These are phyloP conservation scores for Enteromius mattozi DNA, from an alignment of 2,797 vertebrate genomes.

Conservation along the genomic window DNA sequence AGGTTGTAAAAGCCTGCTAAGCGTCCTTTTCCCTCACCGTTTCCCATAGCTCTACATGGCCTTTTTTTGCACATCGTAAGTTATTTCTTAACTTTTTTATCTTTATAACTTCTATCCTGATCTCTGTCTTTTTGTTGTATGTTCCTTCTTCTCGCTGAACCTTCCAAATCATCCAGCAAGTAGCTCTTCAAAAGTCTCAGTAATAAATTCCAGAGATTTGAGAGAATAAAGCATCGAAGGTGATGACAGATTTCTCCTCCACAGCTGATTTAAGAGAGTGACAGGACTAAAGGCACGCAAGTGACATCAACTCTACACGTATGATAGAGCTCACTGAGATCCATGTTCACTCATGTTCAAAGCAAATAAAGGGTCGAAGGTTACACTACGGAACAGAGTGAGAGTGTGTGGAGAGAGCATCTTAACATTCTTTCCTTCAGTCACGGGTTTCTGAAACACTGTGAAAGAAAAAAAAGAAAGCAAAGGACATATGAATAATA, in stretches of 20 bases:
- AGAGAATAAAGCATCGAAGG: not conserved
- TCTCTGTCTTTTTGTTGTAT: not conserved
- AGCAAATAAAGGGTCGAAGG: constrained; percentile 16
- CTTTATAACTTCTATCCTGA: not conserved
- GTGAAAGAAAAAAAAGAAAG: not conserved
- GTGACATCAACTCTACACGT: constrained; percentile 8
- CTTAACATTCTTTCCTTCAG: constrained; percentile 12
- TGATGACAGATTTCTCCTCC: constrained; percentile 13
- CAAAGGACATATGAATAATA: not conserved
- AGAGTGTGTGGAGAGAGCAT: constrained; percentile 31
- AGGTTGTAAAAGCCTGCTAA: not conserved
- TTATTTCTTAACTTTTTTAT: not conserved
- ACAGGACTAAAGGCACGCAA: constrained; percentile 9
- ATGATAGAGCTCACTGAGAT: constrained; percentile 5
- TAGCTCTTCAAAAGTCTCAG: not conserved
- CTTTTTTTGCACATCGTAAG: constrained; percentile 4
- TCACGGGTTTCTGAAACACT: not conserved
- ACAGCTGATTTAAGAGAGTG: constrained; percentile 10
- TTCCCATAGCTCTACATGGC: not conserved
- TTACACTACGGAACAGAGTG: constrained; percentile 19
- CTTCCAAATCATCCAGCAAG: not conserved
- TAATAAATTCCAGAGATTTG: constrained; percentile 24
- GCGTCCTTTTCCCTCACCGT: not conserved
- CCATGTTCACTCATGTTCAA: constrained; percentile 36
- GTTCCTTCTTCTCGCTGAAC: not conserved